A percentile compares a stretch with the other conserved stretches of the same genome.
Conservation (phyloP, 2,113 vertebrate genomes). For the Hippocampus barbouri region DNA sequence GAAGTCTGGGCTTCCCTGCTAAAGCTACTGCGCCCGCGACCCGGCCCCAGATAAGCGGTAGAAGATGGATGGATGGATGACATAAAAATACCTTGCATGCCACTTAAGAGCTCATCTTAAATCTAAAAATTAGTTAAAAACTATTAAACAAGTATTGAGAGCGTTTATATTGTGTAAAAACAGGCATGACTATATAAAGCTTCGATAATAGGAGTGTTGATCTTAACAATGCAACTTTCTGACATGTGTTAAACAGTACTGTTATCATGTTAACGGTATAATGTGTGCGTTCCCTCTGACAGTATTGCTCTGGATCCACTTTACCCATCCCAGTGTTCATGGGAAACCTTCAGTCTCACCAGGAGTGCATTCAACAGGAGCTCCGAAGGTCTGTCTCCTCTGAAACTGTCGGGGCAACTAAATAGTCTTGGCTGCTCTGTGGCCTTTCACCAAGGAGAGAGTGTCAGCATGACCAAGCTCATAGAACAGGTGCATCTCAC, state of each 20-base stretch:
- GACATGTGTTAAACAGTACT: not conserved
- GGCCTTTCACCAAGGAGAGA: conserved; percentile 92
- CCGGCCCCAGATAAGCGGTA: no score
- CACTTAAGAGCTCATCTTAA: no score
- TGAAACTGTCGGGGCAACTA: conserved; percentile 86
- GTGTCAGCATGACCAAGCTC: conserved; percentile 92
- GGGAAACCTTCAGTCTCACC: conserved; percentile 95
- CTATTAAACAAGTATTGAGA: no score
- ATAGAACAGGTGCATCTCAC: conserved; percentile 84
- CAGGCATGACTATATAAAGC: not conserved
- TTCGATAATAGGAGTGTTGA: not conserved
- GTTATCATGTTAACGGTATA: not conserved
- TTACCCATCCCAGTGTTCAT: conserved; percentile 95
- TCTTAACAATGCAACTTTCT: not conserved
- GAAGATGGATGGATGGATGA: no score
- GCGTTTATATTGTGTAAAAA: not conserved
- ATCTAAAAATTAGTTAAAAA: no score
- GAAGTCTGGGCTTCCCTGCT: no score
- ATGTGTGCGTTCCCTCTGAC: conserved; percentile 12
- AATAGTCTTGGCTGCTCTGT: conserved; percentile 92
- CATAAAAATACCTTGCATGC: no score
- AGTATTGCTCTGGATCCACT: conserved; percentile 95
- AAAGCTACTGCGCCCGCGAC: no score
- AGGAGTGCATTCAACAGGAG: conserved; percentile 76
- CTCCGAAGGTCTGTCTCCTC: conserved; percentile 79